phyloP scores from a whole-genome alignment of 2,113 vertebrate species.

The Gorsachius goisagi region DNA sequence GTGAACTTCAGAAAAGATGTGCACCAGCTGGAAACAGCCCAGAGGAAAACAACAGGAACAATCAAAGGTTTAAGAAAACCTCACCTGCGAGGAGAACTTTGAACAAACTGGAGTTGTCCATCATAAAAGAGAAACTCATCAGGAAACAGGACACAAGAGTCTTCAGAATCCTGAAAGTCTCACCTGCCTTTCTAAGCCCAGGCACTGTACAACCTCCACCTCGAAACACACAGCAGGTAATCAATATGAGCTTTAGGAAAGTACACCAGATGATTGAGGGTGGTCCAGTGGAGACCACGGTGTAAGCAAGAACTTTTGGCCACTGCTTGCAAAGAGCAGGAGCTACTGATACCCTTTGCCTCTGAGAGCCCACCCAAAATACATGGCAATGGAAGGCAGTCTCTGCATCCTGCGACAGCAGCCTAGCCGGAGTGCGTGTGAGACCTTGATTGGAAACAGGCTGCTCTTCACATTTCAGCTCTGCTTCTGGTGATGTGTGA shows the following conservation, averaged over 20 bases:
- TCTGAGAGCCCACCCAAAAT: neutral
- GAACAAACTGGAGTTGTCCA: neutral
- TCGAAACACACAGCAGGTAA: neutral
- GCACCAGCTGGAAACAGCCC: neutral
- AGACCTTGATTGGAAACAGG: slow-evolving; percentile 58
- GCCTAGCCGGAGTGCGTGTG: neutral
- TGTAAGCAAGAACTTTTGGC: neutral
- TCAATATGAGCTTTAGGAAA: accelerated
- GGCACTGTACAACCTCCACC: neutral
- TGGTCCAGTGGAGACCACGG: neutral
- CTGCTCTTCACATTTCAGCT: slow-evolving; percentile 15
- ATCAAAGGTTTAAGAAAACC: neutral
- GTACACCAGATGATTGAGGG: neutral
- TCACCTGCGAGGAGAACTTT: neutral
- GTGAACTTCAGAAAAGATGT: neutral
- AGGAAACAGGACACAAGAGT: neutral
- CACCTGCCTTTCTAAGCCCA: neutral
- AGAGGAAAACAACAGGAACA: neutral
- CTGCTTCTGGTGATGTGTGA: neutral
- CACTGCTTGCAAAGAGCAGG: neutral
- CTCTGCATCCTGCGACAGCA: neutral
- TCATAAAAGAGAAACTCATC: neutral
- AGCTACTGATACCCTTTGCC: neutral
- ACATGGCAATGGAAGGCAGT: neutral
- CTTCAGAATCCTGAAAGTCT: neutral